Evolutionary conservation across 2,888 invertebrate genomes (phyloP), one percentile per base, ranked within the genome.

Genomic region (Eretmocerus hayati): DNA sequence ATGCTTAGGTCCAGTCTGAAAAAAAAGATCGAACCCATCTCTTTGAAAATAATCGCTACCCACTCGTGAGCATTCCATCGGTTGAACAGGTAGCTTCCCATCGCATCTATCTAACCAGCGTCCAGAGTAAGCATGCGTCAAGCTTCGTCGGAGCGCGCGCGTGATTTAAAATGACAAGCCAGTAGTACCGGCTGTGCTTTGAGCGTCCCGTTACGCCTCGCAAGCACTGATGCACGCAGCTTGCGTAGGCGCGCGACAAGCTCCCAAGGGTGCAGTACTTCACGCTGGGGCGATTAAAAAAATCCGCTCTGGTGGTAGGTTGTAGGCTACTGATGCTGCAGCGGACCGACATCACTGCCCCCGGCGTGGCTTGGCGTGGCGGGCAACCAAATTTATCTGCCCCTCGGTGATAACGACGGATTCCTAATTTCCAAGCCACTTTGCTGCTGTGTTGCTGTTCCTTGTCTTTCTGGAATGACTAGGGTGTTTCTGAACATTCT

Each of bases 381-480:
- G 23, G 16, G 23, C 11, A 37, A 5, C 23, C 18, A 42, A 49
- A 53, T 53, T 50, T 53, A 53, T 53, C 47, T 49, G 44, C 49
- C 53, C 49, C 49, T 50, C 37, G 53, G 44, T 50, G 48, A 53
- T 53, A 53, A 53, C 46, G 53, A 53, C 49, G 42, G 41, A 49
- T 47, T 53, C 47, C 53, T 50, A 46, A 50, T 50, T 37, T 37
- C 20, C n/a, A 20, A 5, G 9, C 37, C 36, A 36, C 19, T 19
- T 18, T n/a, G n/a, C n/a, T n/a, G n/a, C n/a, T n/a, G n/a, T n/a
- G n/a, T n/a, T n/a, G n/a, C n/a, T n/a, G n/a, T n/a, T n/a, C n/a
- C n/a, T n/a, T n/a, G n/a, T n/a, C n/a, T n/a, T n/a, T n/a, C n/a
- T n/a, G n/a, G n/a, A n/a, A n/a, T n/a, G n/a, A n/a, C n/a, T n/a